phyloP scores from a whole-genome alignment of 2,888 invertebrate genomes.

The Sclerodermus sp. region DNA sequence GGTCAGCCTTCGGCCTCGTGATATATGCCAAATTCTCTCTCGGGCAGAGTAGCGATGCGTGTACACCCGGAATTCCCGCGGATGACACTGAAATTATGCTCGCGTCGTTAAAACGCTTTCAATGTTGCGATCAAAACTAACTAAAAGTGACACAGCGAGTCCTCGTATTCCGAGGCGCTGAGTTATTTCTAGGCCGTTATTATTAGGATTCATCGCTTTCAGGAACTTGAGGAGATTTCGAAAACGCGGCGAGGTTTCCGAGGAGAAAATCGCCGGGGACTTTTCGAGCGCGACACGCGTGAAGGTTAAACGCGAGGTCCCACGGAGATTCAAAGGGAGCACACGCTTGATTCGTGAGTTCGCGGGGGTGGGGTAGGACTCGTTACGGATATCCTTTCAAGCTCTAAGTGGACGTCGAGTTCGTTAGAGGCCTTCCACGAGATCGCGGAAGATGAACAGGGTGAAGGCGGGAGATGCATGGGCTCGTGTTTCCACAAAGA shows the following conservation, averaged over 20 bases:
- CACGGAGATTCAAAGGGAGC: too few species aligned
- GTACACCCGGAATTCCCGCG: conserved; percentile 8
- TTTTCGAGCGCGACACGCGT: too few species aligned
- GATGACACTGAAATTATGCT: conserved; percentile 6
- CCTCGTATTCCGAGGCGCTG: neutral
- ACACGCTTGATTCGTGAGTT: conserved; percentile 5
- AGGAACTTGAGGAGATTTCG: too few species aligned
- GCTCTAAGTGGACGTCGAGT: conserved; percentile 50
- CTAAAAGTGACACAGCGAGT: too few species aligned
- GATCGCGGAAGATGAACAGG: conserved; percentile 47
- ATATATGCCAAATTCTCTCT: conserved; percentile 25
- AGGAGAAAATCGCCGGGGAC: too few species aligned
- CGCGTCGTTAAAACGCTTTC: too few species aligned
- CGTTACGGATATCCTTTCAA: conserved; percentile 49
- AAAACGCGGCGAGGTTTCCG: too few species aligned
- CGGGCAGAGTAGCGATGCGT: neutral
- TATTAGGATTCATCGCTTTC: too few species aligned
- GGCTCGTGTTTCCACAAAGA: conserved; percentile 45
- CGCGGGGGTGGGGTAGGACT: conserved; percentile 32
- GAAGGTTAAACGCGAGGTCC: too few species aligned
- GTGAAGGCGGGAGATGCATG: conserved; percentile 44
- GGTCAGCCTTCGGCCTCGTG: conserved; percentile 37
- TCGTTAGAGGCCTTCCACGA: conserved; percentile 47
- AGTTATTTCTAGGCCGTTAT: neutral
- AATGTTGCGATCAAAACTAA: too few species aligned